Evolutionary conservation across 2,888 invertebrate species (phyloP), one percentile per base, ranked within the genome.

Genomic region (Acanthosepion esculentum): DNA sequence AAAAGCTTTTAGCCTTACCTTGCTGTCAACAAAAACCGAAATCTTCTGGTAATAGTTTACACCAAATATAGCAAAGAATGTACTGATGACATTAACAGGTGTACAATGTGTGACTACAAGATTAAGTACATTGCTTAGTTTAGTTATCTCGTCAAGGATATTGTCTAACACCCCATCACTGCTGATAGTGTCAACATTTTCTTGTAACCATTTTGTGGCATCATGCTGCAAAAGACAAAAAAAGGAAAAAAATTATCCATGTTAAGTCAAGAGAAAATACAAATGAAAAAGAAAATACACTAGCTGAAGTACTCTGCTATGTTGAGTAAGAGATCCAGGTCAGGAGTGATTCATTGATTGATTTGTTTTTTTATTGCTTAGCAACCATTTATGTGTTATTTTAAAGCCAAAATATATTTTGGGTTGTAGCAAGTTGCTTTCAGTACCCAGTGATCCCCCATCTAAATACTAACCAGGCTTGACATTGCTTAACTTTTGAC

Each of bases 1-100:
- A 33, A 78, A 33, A 78, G 33, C 12, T 33, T 12, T n/a, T 78
- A n/a, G 50, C 29, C 95, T 91, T 95, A 97, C 97, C 96, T 96
- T 96, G 94, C 96, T 96, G 93, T 97, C 97, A 33, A 96, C 95
- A 59, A 96, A 95, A 59, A 97, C 95, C 41, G 96, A 96, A 33
- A 96, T 96, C 3, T 96, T 94, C 50, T 96, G 96, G 96, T 96
- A 97, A 95, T 97, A 97, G 95, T 96, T 96, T 92, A 97, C 96
- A 48, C 96, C 96, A 23, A 97, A 95, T 15, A 95, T 94, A n/a
- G 94, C 95, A 95, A 96, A 97, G 95, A 96, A 96, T 92, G 96
- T 95, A 20, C 95, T 95, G 48, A 97, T 95, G 26, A 96, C 96
- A 18, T 96, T 96, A 18, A 96, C 95, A 12, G 96, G 96, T 8